These are phyloP conservation scores for Yponomeuta cagnagella DNA, from an alignment of 2,888 invertebrate genomes.

Conservation along the genomic window DNA sequence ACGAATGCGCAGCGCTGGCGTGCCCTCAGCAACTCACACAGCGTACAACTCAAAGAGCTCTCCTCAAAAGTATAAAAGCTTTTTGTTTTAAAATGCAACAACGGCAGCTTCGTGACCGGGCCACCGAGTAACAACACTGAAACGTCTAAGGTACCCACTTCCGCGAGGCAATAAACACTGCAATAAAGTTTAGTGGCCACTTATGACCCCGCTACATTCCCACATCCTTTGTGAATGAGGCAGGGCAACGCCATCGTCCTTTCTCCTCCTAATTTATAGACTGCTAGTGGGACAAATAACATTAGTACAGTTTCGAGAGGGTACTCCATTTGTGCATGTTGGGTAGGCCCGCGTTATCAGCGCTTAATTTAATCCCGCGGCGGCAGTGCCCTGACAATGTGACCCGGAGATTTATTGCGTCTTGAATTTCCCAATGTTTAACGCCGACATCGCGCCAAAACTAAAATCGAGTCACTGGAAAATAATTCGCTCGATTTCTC, in stretches of 20 bases:
- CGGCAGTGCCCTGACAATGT: not conserved
- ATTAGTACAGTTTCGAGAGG: constrained; percentile 23
- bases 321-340: constrained; percentile 7
- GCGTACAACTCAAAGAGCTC: not conserved
- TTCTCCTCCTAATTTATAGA: constrained; percentile 40
- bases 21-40: not conserved
- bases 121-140: constrained; percentile 24
- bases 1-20: not conserved
- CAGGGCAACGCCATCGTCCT: constrained; percentile 26
- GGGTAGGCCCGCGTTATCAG: constrained; percentile 1
- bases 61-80: constrained; percentile 10
- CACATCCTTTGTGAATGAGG: constrained; percentile 15
- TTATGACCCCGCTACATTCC: constrained; percentile 41
- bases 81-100: constrained; percentile 11
- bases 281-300: constrained; percentile 32
- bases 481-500: not conserved
- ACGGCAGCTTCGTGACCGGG: constrained; percentile 6
- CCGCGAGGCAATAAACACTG: constrained; percentile 54
- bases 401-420: constrained; percentile 1
- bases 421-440: not conserved
- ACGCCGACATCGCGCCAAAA: not conserved
- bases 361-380: constrained; percentile 1
- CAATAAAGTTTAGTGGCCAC: constrained; percentile 65
- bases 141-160: constrained; percentile 36
- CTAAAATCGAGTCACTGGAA: not conserved